Evolutionary conservation across 2,888 invertebrate species (phyloP).

Genomic region (Scaptodrosophila latifasciaeformis): DNA sequence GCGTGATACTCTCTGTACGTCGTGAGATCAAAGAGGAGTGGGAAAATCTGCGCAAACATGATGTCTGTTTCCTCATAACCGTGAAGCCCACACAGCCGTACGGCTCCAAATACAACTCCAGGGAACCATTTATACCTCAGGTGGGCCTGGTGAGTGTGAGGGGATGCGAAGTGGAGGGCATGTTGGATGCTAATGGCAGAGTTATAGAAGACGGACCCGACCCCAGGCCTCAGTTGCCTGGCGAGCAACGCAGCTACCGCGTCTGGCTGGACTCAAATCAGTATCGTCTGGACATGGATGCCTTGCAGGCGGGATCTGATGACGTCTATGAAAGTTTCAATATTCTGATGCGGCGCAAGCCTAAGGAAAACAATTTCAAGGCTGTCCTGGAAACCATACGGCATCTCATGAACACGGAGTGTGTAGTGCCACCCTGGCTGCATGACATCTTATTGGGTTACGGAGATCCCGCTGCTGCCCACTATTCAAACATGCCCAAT

Average conservation of each 20-base stretch:
- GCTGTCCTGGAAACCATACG: conserved; percentile 99
- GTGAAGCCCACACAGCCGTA: conserved; percentile 89
- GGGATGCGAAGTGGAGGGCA: conserved; percentile 98
- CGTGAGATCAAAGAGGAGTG: conserved; percentile 96
- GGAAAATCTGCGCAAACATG: conserved; percentile 97
- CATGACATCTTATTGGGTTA: conserved; percentile 98
- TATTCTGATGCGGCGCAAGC: conserved; percentile 97
- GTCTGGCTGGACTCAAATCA: conserved; percentile 98
- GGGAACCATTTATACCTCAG: conserved; percentile 92
- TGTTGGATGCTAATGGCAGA: conserved; percentile 95
- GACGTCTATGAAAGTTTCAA: conserved; percentile 96
- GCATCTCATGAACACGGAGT: conserved; percentile 99
- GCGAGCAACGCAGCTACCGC: conserved; percentile 93
- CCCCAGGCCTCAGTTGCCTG: conserved; percentile 89
- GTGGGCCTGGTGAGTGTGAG: conserved; percentile 93
- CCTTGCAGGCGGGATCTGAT: conserved; percentile 80
- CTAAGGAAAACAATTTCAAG: conserved; percentile 99
- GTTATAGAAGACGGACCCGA: conserved; percentile 98
- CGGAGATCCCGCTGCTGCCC: conserved; percentile 97
- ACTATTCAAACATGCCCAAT: conserved; percentile 95
- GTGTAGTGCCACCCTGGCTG: conserved; percentile 97
- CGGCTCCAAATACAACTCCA: conserved; percentile 88
- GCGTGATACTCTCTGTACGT: conserved; percentile 92
- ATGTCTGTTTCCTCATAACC: conserved; percentile 97
- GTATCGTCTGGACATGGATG: conserved; percentile 93